phyloP scores from a whole-genome alignment of 2,113 vertebrate species.

The Catharus fuscescens region DNA sequence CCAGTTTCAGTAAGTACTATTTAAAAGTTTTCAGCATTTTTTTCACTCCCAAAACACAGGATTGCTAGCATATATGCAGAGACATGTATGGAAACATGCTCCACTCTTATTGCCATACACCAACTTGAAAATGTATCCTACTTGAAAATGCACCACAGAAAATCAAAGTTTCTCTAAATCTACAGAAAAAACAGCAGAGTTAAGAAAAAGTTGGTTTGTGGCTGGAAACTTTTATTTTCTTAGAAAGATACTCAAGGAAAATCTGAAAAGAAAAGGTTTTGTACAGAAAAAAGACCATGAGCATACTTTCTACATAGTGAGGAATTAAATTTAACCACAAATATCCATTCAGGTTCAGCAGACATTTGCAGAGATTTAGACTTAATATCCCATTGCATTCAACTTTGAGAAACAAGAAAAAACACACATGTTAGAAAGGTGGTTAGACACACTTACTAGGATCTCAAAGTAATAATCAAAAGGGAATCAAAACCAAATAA shows the following conservation, averaged over 20 bases:
- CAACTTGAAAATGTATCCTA: not conserved
- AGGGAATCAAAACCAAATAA: not conserved
- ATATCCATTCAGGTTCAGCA: not conserved
- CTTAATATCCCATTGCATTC: not conserved
- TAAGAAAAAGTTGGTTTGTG: not conserved
- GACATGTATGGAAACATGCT: not conserved
- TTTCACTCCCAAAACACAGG: not conserved
- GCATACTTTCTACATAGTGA: not conserved
- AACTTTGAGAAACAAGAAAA: not conserved
- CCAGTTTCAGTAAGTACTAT: not conserved
- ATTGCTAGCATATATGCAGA: not conserved
- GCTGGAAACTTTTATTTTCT: not conserved
- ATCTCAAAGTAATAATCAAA: not conserved
- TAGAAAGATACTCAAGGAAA: not conserved
- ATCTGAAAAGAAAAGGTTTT: not conserved
- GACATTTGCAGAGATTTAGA: not conserved
- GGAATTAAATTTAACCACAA: not conserved
- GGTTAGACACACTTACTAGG: not conserved
- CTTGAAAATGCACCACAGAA: not conserved
- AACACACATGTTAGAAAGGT: not conserved
- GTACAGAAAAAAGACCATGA: not conserved
- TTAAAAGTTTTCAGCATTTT: not conserved
- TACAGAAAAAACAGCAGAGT: not conserved
- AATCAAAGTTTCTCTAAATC: not conserved
- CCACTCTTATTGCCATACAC: not conserved